Evolutionary conservation across 2,888 invertebrate species (phyloP), one percentile per base, ranked within the genome.

Genomic region (Caenorhabditis macrosperma): DNA sequence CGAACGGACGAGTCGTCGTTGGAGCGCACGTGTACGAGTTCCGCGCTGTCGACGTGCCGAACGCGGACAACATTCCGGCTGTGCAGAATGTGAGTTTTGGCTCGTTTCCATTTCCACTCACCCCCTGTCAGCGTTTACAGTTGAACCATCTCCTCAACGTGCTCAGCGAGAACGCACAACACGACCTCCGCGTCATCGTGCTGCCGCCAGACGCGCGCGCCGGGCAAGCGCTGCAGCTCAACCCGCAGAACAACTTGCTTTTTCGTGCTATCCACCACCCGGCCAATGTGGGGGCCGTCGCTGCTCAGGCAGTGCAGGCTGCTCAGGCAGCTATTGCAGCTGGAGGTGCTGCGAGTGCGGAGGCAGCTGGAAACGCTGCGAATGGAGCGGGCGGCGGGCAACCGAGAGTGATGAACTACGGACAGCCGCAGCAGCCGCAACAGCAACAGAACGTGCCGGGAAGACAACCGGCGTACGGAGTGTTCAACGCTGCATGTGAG

Each of bases 11-110:
- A 66, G 60, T 75, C 7, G 66, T 59, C 5, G 75, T 75, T 10
- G 66, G 66, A 17, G 75, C 59, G 7, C 75, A 75, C 33, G 54
- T 66, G 7, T 66, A 75, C 30, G 75, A 75, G 60, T 75, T 75
- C 30, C n/a, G 66, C 17, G 66, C 66, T 5, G 26, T 66, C 17
- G 52, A 75, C 22, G 38, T 46, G 35, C 59, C 74, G 12, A 48
- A 48, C 48, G 35, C 17, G 1, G 46, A 57, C 6, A 64, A 20
- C 20, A 20, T 54, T 20, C 50, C 24, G 0, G 20, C 63, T 15
- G 67, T 57, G 20, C 38, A 63, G 6, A 72, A 72, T 48, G 71
- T 72, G 6, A 41, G 60, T 24, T n/a, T n/a, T n/a, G n/a, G n/a
- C n/a, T n/a, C n/a, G n/a, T n/a, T n/a, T n/a, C n/a, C n/a, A n/a